A percentile compares a stretch with the other conserved stretches of the same genome.
phyloP scores from a whole-genome alignment of 2,888 invertebrate genomes.

The Nephrotoma flavescens region DNA sequence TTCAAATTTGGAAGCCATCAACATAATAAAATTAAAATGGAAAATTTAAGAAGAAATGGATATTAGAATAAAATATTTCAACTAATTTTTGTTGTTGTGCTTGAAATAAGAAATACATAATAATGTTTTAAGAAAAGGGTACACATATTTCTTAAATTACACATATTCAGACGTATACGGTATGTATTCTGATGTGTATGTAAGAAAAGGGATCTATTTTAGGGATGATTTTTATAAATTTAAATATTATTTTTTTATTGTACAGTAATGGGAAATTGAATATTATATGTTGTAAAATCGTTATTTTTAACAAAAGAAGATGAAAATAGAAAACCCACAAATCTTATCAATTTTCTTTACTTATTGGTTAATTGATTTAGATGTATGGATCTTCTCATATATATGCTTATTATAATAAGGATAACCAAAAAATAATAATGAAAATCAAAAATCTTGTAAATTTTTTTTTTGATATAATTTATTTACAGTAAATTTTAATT shows the following conservation, averaged over 20 bases:
- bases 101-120: not conserved
- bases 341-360: conserved; percentile 2
- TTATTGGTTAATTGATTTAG: conserved; percentile 3
- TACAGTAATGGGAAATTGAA: not conserved
- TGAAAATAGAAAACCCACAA: conserved; percentile 1
- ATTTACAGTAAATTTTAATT: not conserved
- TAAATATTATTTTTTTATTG: not conserved
- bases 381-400: not conserved
- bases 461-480: not conserved
- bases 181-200: not conserved
- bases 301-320: not conserved
- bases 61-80: not conserved
- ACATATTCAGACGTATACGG: not conserved
- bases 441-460: not conserved
- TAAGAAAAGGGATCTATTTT: not conserved
- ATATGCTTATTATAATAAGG: not conserved
- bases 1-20: too few species aligned
- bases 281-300: not conserved
- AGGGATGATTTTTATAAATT: not conserved
- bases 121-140: not conserved
- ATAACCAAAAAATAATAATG: not conserved
- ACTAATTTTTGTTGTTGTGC: not conserved
- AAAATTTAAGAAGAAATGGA: not conserved
- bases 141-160: not conserved
- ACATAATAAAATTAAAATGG: not conserved